These are phyloP conservation scores for Pipistrellus pipistrellus DNA, from an alignment of 2,797 vertebrate species.

Conservation along the genomic window DNA sequence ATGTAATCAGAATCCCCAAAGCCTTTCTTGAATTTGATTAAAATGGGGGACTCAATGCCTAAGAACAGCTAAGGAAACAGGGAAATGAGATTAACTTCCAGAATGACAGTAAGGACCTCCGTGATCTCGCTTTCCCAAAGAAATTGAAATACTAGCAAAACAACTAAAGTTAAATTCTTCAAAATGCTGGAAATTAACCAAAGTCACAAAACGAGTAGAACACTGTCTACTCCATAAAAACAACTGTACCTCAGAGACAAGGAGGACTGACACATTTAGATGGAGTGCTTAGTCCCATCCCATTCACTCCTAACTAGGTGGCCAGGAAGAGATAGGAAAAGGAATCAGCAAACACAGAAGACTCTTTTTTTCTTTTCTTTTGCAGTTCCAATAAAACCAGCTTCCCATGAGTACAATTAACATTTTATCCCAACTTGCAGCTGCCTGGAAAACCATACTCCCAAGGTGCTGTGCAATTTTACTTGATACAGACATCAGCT, in stretches of 20 bases:
- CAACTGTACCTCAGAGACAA: not conserved
- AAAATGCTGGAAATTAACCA: not conserved
- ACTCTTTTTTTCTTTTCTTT: not conserved
- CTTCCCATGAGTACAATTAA: not conserved
- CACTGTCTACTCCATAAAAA: not conserved
- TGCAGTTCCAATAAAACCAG: not conserved
- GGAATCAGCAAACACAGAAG: not conserved
- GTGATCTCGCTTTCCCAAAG: not conserved
- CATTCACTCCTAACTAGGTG: not conserved
- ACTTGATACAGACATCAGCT: not conserved
- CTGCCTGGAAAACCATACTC: slow-evolving; percentile 35
- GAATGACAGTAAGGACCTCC: not conserved
- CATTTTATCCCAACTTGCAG: not conserved
- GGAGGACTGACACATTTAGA: not conserved
- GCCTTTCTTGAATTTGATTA: not conserved
- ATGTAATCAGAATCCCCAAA: not conserved
- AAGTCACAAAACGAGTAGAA: not conserved
- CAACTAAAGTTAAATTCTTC: not conserved
- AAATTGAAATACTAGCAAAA: not conserved
- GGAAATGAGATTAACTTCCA: not conserved
- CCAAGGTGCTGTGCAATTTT: not conserved
- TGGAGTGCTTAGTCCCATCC: not conserved
- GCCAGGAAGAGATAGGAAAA: not conserved
- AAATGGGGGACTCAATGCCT: not conserved
- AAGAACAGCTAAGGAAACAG: not conserved